A percentile compares a stretch with the other conserved stretches of the same genome.
These are phyloP conservation scores for Urocitellus parryii DNA, from an alignment of 2,113 vertebrate genomes.

Conservation along the genomic window DNA sequence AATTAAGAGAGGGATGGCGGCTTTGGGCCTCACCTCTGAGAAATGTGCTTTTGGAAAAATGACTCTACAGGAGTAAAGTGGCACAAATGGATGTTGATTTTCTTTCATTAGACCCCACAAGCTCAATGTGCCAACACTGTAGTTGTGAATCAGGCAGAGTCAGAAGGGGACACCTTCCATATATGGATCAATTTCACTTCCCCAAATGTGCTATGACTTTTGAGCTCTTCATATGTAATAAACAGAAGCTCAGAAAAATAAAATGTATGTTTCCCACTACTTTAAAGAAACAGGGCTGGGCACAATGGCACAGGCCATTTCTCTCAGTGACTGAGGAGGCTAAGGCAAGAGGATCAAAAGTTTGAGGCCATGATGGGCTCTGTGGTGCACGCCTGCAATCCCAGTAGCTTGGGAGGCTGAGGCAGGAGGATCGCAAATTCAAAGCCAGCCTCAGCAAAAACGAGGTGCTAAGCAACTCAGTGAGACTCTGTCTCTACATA, in stretches of 20 bases:
- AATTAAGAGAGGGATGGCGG: not conserved
- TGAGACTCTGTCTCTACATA: too few relatives aligned
- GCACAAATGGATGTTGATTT: not conserved
- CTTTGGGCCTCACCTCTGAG: not conserved
- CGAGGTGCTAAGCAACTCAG: too few relatives aligned
- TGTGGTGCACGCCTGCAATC: too few relatives aligned
- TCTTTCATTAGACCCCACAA: constrained; percentile 39
- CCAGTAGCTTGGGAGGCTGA: too few relatives aligned
- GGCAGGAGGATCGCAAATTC: too few relatives aligned
- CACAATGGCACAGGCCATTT: too few relatives aligned
- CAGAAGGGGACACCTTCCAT: constrained; percentile 58
- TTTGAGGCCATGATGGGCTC: too few relatives aligned
- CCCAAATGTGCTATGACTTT: constrained; percentile 76
- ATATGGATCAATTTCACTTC: constrained; percentile 72
- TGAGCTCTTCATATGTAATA: constrained; percentile 60
- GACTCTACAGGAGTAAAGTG: constrained; percentile 26
- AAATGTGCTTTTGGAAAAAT: constrained; percentile 49
- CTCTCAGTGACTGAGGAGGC: too few relatives aligned
- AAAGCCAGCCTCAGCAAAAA: too few relatives aligned
- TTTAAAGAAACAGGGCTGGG: not conserved
- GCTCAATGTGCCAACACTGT: not conserved
- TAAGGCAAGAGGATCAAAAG: too few relatives aligned
- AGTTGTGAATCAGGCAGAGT: not conserved
- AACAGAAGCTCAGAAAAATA: not conserved
- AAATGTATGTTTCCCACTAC: not conserved